phyloP scores from a whole-genome alignment of 2,797 vertebrate species.

The Discoglossus pictus region DNA sequence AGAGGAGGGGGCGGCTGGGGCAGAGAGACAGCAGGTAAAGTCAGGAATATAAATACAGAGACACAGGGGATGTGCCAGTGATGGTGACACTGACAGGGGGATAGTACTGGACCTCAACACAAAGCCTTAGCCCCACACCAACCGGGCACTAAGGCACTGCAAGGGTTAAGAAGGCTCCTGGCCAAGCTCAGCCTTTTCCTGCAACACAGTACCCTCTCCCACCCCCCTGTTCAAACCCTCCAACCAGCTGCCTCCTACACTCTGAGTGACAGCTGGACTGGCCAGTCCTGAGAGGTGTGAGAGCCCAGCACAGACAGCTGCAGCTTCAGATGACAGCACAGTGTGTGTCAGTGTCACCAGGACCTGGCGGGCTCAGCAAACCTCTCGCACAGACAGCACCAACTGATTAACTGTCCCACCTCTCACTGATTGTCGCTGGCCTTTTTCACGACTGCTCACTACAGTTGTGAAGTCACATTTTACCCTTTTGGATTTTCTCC shows the following conservation, averaged over 20 bases:
- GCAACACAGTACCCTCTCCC: slow-evolving; percentile 1
- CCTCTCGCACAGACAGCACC: no score
- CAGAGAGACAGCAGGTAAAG: not conserved
- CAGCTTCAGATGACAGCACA: slow-evolving; percentile 38
- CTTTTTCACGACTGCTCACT: no score
- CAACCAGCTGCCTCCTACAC: not conserved
- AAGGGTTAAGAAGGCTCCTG: slow-evolving; percentile 20
- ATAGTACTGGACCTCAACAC: no score
- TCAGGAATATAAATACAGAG: no score
- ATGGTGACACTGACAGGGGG: no score
- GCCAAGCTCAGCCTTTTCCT: slow-evolving; percentile 48
- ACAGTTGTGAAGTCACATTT: no score
- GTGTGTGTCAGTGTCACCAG: slow-evolving; percentile 41
- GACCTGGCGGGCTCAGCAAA: no score
- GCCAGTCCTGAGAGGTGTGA: not conserved
- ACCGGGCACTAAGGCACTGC: not conserved
- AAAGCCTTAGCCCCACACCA: no score
- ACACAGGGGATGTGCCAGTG: slow-evolving; percentile 1
- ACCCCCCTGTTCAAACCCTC: slow-evolving; percentile 38
- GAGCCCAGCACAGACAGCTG: slow-evolving; percentile 20
- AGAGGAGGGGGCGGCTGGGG: not conserved
- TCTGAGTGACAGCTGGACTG: slow-evolving; percentile 1
- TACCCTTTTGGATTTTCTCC: no score
- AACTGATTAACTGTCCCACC: no score
- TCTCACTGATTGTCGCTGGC: no score